phyloP scores from a whole-genome alignment of 2,797 vertebrate genomes.

The Cottoperca gobio region DNA sequence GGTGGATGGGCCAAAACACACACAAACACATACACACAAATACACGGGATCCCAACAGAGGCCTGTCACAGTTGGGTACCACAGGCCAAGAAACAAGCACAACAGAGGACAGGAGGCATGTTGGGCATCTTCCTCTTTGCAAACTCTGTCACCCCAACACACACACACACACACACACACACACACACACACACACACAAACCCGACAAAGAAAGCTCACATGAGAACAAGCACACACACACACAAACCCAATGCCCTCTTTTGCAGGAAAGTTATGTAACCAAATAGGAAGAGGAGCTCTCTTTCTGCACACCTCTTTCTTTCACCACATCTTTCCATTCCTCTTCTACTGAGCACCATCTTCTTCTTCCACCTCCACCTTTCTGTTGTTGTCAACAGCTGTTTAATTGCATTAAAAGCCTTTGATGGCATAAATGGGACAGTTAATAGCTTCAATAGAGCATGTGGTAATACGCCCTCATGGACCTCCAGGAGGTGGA shows the following conservation, averaged over 20 bases:
- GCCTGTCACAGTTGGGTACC: slow-evolving; percentile 21
- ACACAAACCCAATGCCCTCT: slow-evolving; percentile 53
- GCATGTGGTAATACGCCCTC: slow-evolving; percentile 42
- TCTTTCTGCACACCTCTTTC: slow-evolving; percentile 24
- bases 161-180: slow-evolving; percentile 23
- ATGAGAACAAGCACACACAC: slow-evolving; percentile 38
- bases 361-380: slow-evolving; percentile 12
- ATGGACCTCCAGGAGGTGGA: slow-evolving; percentile 70
- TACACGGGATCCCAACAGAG: slow-evolving; percentile 6
- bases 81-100: background rate
- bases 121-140: slow-evolving; percentile 29
- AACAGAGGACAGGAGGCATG: slow-evolving; percentile 29
- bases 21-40: background rate
- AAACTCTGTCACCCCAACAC: slow-evolving; percentile 25
- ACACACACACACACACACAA: slow-evolving; percentile 15
- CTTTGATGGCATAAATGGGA: slow-evolving; percentile 21
- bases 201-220: slow-evolving; percentile 29
- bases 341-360: slow-evolving; percentile 1
- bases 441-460: slow-evolving; percentile 17
- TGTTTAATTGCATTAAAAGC: slow-evolving; percentile 22
- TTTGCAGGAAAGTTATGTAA: slow-evolving; percentile 51
- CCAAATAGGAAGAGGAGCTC: slow-evolving; percentile 28
- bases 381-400: background rate
- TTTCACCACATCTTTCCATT: slow-evolving; percentile 16
- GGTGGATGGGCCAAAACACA: background rate